Base-by-base conservation (phyloP, 2,888 invertebrate genomes). In the Eilema depressum region DNA sequence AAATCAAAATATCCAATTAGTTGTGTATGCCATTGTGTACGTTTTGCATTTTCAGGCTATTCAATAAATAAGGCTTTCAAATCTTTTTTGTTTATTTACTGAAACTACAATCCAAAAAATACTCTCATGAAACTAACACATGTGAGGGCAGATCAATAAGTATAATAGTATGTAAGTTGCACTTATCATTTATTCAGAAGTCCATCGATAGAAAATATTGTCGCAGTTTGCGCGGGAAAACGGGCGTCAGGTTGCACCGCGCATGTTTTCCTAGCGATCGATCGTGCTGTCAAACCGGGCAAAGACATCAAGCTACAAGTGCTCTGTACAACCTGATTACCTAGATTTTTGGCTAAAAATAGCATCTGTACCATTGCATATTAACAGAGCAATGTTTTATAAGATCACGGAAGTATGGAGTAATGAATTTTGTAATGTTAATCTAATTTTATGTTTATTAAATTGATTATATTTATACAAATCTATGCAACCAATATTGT, bases 231-330 rank as follows among this genome's bases (percentile, higher is more conserved):
- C 85, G 88, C 89, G 90, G 87, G 87, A 87, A 88, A 86, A 73
- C 76, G 60, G 71, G 70, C 68, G 68, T 66, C 37, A 26, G 75
- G 61, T 70, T 79, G 80, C 78, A 88, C 68, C 76, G 90, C 92
- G 92, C 92, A 91, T 89, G 92, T 79, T 85, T 85, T 79, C 60
- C 69, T 63, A 30, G 69, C 73, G 82, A 91, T 92, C 92, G 89
- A 92, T 91, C 82, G 77, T 70, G 57, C 75, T 81, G 84, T 82
- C 87, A 85, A 83, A 79, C 75, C 63, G 53, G 75, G 74, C 69
- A 57, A 69, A 79, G 75, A 66, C 70, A 75, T 75, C 66, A 75
- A 76, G 73, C 76, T 73, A 79, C 70, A 76, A 81, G 76, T 81
- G 76, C 75, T 71, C 60, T 65, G 66, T 69, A 71, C 71, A 73